phyloP scores from a whole-genome alignment of 2,797 vertebrate genomes.

The Phoebastria nigripes region DNA sequence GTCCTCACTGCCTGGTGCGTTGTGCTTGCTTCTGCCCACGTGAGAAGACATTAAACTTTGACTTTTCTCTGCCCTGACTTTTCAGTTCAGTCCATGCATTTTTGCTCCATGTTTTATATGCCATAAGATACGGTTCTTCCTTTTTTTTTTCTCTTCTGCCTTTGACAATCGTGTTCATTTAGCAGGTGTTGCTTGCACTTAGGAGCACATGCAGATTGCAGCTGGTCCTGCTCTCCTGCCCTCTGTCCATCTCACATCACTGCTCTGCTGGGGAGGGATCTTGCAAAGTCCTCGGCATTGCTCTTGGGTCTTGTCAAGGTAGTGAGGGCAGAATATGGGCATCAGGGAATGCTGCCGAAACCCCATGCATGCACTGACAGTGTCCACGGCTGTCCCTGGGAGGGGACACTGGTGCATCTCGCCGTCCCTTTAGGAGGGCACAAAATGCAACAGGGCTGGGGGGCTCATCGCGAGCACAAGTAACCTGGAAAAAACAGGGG shows the following conservation, averaged over 20 bases:
- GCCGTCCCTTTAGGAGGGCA: neutral
- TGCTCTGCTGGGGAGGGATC: neutral
- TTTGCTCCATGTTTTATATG: neutral
- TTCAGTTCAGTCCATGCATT: neutral
- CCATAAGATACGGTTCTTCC: accelerated
- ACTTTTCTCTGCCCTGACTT: neutral
- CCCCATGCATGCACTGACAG: accelerated
- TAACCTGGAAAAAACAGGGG: neutral
- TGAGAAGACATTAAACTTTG: neutral
- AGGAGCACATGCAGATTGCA: neutral
- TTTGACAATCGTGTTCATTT: neutral
- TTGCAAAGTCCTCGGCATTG: neutral
- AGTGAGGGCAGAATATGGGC: neutral
- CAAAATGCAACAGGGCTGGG: neutral
- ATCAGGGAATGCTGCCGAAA: neutral
- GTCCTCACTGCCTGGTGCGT: accelerated
- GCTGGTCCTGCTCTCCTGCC: neutral
- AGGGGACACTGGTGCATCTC: neutral
- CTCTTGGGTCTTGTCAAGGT: neutral
- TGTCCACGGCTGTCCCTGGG: neutral
- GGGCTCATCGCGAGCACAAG: neutral
- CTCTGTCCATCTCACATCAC: neutral
- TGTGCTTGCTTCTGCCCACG: neutral
- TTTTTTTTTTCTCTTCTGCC: neutral
- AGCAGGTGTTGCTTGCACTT: neutral